phyloP scores from a whole-genome alignment of 2,113 vertebrate genomes.

The Thermophis baileyi region DNA sequence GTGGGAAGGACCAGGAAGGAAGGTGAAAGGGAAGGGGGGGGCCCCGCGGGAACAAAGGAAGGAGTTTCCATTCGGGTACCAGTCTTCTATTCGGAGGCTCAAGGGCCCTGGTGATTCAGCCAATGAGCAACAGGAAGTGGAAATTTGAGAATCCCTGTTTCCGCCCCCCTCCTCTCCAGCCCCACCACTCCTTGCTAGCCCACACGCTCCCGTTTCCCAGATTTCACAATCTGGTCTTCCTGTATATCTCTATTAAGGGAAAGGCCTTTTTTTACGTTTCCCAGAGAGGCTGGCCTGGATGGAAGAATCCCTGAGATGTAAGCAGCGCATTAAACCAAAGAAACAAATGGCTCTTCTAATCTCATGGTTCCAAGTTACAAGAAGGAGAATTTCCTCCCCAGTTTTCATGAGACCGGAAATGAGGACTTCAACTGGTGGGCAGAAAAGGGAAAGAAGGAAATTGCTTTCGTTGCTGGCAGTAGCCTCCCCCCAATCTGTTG shows the following conservation, averaged over 20 bases:
- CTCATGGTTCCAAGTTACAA: neutral
- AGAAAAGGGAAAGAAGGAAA: neutral
- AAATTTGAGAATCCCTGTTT: neutral
- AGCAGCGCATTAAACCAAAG: too few relatives aligned
- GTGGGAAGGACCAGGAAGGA: neutral
- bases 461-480: neutral
- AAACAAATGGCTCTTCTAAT: too few relatives aligned
- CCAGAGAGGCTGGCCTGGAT: too few relatives aligned
- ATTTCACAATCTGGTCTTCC: too few relatives aligned
- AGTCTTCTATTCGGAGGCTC: neutral
- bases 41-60: neutral
- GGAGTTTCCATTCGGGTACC: neutral
- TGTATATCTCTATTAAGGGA: too few relatives aligned
- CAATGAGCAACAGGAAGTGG: neutral
- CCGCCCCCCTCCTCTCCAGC: neutral
- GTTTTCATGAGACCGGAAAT: neutral
- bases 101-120: constrained; percentile 16
- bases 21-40: neutral
- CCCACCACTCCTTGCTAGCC: neutral
- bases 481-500: neutral
- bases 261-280: too few relatives aligned
- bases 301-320: too few relatives aligned
- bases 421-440: neutral
- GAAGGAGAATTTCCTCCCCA: neutral
- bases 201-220: too few relatives aligned